Conservation (phyloP, 2,888 invertebrate species). For the Luffia ferchaultella region DNA sequence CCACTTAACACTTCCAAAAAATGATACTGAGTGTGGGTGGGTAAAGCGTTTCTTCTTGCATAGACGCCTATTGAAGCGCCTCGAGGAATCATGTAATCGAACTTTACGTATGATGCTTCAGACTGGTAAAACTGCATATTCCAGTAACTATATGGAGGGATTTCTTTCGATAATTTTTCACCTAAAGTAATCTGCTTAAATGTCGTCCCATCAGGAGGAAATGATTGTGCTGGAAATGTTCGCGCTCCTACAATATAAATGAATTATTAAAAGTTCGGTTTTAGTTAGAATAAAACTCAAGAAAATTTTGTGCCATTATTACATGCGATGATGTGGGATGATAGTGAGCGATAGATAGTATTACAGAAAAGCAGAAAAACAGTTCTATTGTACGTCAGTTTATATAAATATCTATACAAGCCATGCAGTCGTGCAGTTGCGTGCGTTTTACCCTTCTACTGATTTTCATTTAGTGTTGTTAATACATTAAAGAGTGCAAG, state of each 20-base stretch:
- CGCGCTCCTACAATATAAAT: constrained; percentile 73
- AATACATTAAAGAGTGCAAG: too few species aligned
- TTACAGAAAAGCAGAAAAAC: background rate
- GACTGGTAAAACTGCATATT: constrained; percentile 97
- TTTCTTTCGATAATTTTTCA: constrained; percentile 86
- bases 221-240: constrained; percentile 88
- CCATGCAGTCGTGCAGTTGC: background rate
- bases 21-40: constrained; percentile 96
- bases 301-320: background rate
- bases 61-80: constrained; percentile 95
- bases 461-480: constrained; percentile 23
- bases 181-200: constrained; percentile 90
- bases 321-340: constrained; percentile 2
- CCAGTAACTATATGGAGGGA: constrained; percentile 96
- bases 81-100: constrained; percentile 91
- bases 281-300: too few species aligned
- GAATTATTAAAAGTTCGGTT: background rate
- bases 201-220: constrained; percentile 92
- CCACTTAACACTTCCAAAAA: constrained; percentile 93
- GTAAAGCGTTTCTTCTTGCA: constrained; percentile 91
- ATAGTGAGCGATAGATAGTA: background rate
- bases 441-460: background rate
- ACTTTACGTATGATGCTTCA: constrained; percentile 91
- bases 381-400: background rate
- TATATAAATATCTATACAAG: background rate